Conservation (phyloP, 2,797 vertebrate genomes). For the Leptodactylus fallax region DNA sequence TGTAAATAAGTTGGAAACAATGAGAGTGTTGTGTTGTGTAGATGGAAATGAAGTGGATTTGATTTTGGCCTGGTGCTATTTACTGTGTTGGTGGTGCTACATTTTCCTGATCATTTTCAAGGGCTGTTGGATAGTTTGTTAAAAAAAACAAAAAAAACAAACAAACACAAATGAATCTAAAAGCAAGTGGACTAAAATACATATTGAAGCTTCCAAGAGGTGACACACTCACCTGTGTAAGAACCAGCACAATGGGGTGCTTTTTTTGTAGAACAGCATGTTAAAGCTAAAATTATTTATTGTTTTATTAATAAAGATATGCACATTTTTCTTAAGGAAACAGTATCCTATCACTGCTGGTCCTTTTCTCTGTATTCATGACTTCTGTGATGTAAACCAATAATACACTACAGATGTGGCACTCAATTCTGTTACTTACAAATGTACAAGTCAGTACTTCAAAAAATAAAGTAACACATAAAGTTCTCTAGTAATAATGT, state of each 20-base stretch:
- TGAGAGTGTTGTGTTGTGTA: background rate
- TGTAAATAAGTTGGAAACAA: background rate
- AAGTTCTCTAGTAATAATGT: background rate
- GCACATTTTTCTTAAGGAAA: background rate
- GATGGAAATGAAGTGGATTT: slow-evolving; percentile 1
- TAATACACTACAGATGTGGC: background rate
- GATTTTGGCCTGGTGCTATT: slow-evolving; percentile 47
- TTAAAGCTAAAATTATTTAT: slow-evolving; percentile 4
- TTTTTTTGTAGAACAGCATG: slow-evolving; percentile 12
- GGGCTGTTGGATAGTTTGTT: slow-evolving; percentile 34
- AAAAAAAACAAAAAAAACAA: background rate
- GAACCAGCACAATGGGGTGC: slow-evolving; percentile 33
- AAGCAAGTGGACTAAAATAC: background rate
- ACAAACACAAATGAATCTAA: background rate
- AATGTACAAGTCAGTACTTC: background rate
- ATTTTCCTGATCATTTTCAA: slow-evolving; percentile 32
- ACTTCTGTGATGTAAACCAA: background rate
- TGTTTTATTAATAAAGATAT: slow-evolving; percentile 2
- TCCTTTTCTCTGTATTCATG: background rate
- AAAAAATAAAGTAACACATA: no score
- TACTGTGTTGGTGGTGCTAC: slow-evolving; percentile 54
- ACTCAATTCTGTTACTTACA: background rate
- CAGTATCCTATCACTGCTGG: background rate
- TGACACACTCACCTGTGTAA: background rate
- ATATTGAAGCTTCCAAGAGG: background rate